Conservation (phyloP, 2,113 vertebrate species). For the Nicator chloris region DNA sequence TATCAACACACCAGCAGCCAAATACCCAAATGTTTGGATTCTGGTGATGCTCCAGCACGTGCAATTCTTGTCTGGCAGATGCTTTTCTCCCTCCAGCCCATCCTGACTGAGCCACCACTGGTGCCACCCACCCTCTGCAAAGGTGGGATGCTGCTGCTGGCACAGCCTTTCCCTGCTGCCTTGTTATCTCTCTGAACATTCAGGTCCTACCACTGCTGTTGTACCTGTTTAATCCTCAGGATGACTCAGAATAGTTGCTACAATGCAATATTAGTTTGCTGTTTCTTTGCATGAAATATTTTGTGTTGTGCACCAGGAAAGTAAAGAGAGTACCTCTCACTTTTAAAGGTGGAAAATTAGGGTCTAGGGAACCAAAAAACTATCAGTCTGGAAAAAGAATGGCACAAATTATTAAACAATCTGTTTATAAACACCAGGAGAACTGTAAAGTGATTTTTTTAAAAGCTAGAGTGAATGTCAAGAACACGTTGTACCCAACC, state of each 20-base stretch:
- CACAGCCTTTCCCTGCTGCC: not conserved
- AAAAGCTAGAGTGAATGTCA: not conserved
- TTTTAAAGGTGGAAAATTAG: constrained; percentile 1
- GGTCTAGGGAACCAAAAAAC: constrained; percentile 4
- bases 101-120: not conserved
- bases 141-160: not conserved
- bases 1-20: not conserved
- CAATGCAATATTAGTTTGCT: not conserved
- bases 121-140: not conserved
- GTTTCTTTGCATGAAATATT: not conserved
- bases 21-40: not conserved
- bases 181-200: not conserved
- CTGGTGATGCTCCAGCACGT: not conserved
- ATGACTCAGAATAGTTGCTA: constrained; percentile 1
- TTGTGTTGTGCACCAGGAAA: not conserved
- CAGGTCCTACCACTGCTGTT: not conserved
- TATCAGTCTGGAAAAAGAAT: not conserved
- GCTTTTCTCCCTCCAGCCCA: not conserved
- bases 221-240: not conserved
- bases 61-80: not conserved
- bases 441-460: not conserved
- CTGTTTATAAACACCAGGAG: constrained; percentile 8
- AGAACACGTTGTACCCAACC: not conserved
- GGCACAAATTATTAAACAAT: constrained; percentile 1
- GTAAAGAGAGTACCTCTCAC: not conserved